Conservation (phyloP, 2,113 vertebrate species). For the Orientallactaga bullata region DNA sequence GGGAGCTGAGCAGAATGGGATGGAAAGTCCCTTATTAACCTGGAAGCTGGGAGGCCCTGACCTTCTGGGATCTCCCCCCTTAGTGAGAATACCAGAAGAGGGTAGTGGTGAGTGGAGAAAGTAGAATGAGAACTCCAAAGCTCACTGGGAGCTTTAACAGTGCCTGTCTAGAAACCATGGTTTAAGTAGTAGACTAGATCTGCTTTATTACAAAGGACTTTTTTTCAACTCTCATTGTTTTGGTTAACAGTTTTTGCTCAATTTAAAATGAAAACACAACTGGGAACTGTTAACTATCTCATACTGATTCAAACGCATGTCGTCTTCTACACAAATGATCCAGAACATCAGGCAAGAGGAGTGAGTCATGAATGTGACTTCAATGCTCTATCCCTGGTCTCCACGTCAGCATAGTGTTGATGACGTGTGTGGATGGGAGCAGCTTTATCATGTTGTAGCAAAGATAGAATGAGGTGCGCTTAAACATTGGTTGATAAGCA, state of each 20-base stretch:
- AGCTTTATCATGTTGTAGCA: background rate
- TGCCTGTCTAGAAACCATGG: background rate
- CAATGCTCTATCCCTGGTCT: background rate
- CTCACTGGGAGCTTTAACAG: background rate
- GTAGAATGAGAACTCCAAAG: background rate
- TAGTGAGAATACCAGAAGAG: slow-evolving; percentile 45
- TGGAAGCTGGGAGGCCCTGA: slow-evolving; percentile 29
- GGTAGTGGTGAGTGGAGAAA: background rate
- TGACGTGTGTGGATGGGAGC: background rate
- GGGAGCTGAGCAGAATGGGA: background rate
- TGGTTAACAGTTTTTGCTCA: slow-evolving; percentile 43
- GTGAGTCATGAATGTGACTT: background rate
- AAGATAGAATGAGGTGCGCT: background rate
- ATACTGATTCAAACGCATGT: background rate
- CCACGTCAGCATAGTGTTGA: background rate
- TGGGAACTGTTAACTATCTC: slow-evolving; percentile 34
- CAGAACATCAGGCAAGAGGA: background rate
- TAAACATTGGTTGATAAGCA: background rate
- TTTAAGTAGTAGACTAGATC: background rate
- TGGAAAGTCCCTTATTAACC: slow-evolving; percentile 73
- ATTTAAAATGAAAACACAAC: slow-evolving; percentile 32
- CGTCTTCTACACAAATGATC: background rate
- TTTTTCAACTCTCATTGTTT: slow-evolving; percentile 42
- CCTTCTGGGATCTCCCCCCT: slow-evolving; percentile 63
- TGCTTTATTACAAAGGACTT: background rate